A percentile compares a stretch with the other conserved stretches of the same genome.
These are phyloP conservation scores for Panorpa germanica DNA, from an alignment of 2,888 invertebrate species.

Conservation along the genomic window DNA sequence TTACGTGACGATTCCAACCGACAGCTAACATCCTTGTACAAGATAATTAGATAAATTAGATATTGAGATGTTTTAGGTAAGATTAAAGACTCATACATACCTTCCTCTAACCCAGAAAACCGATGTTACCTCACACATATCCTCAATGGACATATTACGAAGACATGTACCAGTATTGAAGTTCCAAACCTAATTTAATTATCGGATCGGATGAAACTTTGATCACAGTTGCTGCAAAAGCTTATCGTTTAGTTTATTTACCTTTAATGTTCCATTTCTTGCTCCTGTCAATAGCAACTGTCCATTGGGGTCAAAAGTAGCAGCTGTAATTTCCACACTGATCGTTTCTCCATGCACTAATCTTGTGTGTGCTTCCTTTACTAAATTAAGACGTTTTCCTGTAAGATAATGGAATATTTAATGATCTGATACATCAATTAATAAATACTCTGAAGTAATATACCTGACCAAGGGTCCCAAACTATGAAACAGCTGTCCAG, in stretches of 20 bases:
- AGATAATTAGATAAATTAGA: conserved; percentile 6
- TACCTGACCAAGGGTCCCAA: conserved; percentile 58
- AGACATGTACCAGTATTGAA: conserved; percentile 63
- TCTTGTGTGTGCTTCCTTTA: conserved; percentile 50
- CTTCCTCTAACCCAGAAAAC: conserved; percentile 38
- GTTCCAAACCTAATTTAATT: conserved; percentile 48
- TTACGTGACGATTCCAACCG: conserved; percentile 60
- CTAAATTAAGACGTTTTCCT: conserved; percentile 45
- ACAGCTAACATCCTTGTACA: conserved; percentile 45
- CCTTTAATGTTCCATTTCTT: conserved; percentile 54
- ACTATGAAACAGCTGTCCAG: conserved; percentile 63
- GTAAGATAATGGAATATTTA: conserved; percentile 20
- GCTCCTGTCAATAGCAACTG: conserved; percentile 63
- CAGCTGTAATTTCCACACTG: conserved; percentile 56
- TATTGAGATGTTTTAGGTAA: conserved; percentile 1
- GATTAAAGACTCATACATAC: conserved; percentile 17
- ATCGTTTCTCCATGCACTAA: conserved; percentile 40
- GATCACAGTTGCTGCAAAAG: background rate
- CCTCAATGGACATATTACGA: conserved; percentile 41
- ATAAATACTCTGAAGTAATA: conserved; percentile 3
- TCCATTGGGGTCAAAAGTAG: conserved; percentile 53
- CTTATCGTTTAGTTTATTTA: conserved; percentile 11
- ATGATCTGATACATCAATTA: background rate
- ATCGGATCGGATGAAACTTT: conserved; percentile 1
- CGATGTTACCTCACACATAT: conserved; percentile 34